Evolutionary conservation across 2,888 invertebrate genomes (phyloP), one percentile per base, ranked within the genome.

Genomic region (Anorthoa munda): DNA sequence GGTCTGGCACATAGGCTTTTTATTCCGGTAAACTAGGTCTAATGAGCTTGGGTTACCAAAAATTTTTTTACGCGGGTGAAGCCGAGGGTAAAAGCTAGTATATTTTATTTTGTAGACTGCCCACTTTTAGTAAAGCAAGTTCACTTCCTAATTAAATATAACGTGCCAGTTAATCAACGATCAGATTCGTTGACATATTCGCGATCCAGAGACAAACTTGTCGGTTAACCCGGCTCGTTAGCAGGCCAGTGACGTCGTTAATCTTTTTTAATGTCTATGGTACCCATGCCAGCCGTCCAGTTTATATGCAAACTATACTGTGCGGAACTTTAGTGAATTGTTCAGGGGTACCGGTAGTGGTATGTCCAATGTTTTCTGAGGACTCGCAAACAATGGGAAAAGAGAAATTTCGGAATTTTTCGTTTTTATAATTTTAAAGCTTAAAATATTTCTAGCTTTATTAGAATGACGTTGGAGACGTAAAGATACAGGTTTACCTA

Each of bases 181-280:
- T 17, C 66, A 39, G 26, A 73, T 81, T 53, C 45, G 80, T 59
- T 67, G 82, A 74, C 82, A 74, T 78, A 78, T 81, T 82, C 78
- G 69, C 66, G 59, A 69, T 53, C 64, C 69, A 81, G 56, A 78
- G 82, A 81, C 82, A 81, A 81, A 74, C 59, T 73, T 73, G 82
- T 81, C 82, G 66, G 81, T 68, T 48, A 51, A 58, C 66, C 78
- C 0, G 51, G 56, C 82, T 78, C 69, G 82, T 81, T 81, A 81
- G 78, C 74, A 55, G 64, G 69, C 59, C 78, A 78, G 78, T 64
- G 63, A 67, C 60, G 56, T 74, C 78, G 51, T 81, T 82, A 74
- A 81, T 81, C 82, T 81, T 81, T 81, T 81, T 81, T 78, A 81
- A 77, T 78, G 82, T 70, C 78, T 60, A 48, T 66, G 64, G 46